phyloP scores from a whole-genome alignment of 1,140 invertebrate species.

The Drosophila hydei region DNA sequence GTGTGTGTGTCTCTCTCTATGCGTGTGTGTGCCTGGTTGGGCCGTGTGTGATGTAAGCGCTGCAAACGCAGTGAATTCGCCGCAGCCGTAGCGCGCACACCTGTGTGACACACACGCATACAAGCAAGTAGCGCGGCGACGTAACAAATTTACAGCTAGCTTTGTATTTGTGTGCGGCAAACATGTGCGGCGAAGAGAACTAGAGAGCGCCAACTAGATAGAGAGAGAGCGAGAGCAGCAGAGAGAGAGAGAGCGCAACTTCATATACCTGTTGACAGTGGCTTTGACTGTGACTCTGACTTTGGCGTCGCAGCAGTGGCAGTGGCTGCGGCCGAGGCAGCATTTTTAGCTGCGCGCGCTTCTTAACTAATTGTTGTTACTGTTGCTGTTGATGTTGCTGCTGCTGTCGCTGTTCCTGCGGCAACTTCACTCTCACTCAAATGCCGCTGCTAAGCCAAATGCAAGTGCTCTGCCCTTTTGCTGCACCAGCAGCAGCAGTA shows the following conservation, averaged over 20 bases:
- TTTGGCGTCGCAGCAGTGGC: constrained; percentile 61
- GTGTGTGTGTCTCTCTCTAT: too few relatives aligned
- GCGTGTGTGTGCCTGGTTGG: constrained; percentile 4
- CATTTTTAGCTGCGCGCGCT: constrained; percentile 16
- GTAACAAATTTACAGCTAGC: constrained; percentile 83
- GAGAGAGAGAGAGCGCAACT: not conserved
- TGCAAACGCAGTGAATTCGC: constrained; percentile 61
- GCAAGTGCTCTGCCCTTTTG: constrained; percentile 64
- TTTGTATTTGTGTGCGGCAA: constrained; percentile 68
- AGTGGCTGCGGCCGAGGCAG: constrained; percentile 14
- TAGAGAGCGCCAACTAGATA: constrained; percentile 13
- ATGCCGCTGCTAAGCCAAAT: constrained; percentile 71
- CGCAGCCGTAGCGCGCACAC: constrained; percentile 53
- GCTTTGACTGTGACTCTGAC: constrained; percentile 78
- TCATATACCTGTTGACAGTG: constrained; percentile 65
- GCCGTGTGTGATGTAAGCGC: constrained; percentile 76
- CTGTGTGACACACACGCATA: constrained; percentile 50
- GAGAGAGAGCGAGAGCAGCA: constrained; percentile 4
- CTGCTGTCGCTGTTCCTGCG: constrained; percentile 58
- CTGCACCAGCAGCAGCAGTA: constrained; percentile 39
- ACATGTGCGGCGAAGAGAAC: constrained; percentile 21
- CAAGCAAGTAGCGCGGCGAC: constrained; percentile 44
- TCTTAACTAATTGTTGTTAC: constrained; percentile 36
- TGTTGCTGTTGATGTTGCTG: constrained; percentile 33
- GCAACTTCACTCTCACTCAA: constrained; percentile 84